Evolutionary conservation across 2,113 vertebrate genomes (phyloP).

Genomic region (Albula goreensis): DNA sequence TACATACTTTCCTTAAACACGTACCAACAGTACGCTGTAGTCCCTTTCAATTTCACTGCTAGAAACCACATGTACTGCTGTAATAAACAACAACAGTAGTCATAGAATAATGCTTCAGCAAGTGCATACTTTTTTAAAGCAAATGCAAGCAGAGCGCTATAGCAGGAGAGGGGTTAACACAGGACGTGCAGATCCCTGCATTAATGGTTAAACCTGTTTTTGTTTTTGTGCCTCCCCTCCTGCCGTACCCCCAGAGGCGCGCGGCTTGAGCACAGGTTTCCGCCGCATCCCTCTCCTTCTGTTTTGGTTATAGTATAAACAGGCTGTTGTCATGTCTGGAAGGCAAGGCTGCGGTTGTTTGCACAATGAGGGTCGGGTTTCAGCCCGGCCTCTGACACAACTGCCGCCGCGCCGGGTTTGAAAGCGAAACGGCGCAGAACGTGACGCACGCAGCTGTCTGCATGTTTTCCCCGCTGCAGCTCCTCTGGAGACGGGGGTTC

Average conservation of each 20-base stretch:
- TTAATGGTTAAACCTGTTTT: constrained; percentile 7
- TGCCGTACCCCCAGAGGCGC: background rate
- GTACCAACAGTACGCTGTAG: too few relatives aligned
- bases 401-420: constrained; percentile 23
- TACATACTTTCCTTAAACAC: too few relatives aligned
- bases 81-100: too few relatives aligned
- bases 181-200: background rate
- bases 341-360: constrained; percentile 29
- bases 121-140: too few relatives aligned
- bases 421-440: constrained; percentile 51
- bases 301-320: constrained; percentile 37
- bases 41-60: too few relatives aligned
- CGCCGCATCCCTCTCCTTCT: constrained; percentile 37
- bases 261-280: too few relatives aligned
- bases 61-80: too few relatives aligned
- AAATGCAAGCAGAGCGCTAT: background rate
- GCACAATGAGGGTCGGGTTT: constrained; percentile 56
- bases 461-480: constrained; percentile 22
- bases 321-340: constrained; percentile 34
- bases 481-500: constrained; percentile 43
- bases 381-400: constrained; percentile 47
- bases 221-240: background rate
- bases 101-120: too few relatives aligned
- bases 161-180: background rate
- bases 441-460: background rate